These are phyloP conservation scores for Ifrita kowaldi DNA, from an alignment of 2,113 vertebrate genomes.

Conservation along the genomic window DNA sequence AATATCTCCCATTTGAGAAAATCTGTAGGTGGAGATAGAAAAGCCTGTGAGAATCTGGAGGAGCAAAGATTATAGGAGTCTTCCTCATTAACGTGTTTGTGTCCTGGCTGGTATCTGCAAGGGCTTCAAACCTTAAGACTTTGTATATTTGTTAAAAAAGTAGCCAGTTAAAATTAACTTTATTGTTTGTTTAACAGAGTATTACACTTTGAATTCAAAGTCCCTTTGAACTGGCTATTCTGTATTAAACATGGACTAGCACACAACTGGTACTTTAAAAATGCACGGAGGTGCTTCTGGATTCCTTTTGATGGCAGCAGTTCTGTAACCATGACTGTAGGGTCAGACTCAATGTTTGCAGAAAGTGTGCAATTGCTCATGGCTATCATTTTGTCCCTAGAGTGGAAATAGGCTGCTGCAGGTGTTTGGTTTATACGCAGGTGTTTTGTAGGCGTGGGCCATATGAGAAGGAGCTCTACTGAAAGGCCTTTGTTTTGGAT, in stretches of 20 bases:
- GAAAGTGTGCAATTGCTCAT: accelerated
- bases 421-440: not conserved
- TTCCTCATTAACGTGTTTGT: not conserved
- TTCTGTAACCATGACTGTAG: not conserved
- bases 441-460: not conserved
- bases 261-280: not conserved
- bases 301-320: not conserved
- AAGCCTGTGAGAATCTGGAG: not conserved
- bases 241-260: not conserved
- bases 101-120: not conserved
- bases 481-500: not conserved
- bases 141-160: not conserved
- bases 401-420: not conserved
- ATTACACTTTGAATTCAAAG: not conserved
- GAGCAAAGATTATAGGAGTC: not conserved
- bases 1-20: not conserved
- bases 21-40: not conserved
- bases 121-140: not conserved
- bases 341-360: not conserved
- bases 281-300: not conserved
- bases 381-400: not conserved
- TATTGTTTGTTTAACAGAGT: not conserved
- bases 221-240: not conserved
- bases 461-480: not conserved
- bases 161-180: not conserved